These are phyloP conservation scores for Alligator sinensis DNA, from an alignment of 2,113 vertebrate species.

Conservation along the genomic window DNA sequence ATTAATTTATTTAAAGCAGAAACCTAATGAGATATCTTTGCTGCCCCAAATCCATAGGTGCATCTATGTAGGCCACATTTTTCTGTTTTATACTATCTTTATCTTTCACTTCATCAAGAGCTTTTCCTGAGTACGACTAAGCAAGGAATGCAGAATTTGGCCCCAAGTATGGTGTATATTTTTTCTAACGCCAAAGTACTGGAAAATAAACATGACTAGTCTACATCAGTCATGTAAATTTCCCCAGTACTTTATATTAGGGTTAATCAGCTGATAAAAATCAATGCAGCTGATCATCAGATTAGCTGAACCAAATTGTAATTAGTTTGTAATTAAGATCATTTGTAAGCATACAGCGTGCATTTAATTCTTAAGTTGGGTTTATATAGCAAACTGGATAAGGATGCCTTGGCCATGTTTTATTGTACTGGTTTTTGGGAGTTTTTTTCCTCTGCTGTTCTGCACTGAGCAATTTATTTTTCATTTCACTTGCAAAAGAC, in stretches of 20 bases:
- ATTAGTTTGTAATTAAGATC: constrained; percentile 65
- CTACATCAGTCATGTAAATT: constrained; percentile 10
- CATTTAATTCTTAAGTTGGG: constrained; percentile 43
- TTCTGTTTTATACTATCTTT: accelerated
- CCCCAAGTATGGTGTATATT: neutral
- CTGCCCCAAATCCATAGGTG: neutral
- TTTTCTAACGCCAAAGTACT: neutral
- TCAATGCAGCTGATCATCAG: constrained; percentile 54
- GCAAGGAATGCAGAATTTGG: neutral
- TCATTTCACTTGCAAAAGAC: neutral
- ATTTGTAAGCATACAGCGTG: constrained; percentile 50
- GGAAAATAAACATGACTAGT: constrained; percentile 13
- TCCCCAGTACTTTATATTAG: constrained; percentile 7
- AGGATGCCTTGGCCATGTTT: neutral
- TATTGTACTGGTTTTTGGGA: neutral
- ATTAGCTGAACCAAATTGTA: constrained; percentile 68
- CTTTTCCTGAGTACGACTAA: neutral
- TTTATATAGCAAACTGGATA: constrained; percentile 18
- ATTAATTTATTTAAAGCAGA: neutral
- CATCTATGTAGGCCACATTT: neutral
- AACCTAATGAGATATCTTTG: neutral
- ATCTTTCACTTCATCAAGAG: neutral
- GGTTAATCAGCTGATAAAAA: constrained; percentile 64
- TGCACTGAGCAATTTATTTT: neutral
- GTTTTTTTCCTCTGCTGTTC: neutral